A percentile compares a stretch with the other conserved stretches of the same genome.
Conservation (phyloP, 2,888 invertebrate species). For the Leucozona laternaria region DNA sequence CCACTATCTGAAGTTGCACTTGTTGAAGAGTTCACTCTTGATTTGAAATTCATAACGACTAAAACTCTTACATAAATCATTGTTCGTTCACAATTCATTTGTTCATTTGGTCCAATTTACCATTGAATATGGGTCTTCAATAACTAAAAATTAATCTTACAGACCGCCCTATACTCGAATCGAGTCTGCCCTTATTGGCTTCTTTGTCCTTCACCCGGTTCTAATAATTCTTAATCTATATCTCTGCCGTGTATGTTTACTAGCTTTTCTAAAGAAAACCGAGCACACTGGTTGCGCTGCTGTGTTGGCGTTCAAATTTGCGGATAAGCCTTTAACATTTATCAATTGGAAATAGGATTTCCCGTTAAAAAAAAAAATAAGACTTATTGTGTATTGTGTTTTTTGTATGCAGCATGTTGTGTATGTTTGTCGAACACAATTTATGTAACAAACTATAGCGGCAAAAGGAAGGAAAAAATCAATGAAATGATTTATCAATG, state of each 20-base stretch:
- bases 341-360: slow-evolving; percentile 71
- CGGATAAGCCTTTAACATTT: slow-evolving; percentile 74
- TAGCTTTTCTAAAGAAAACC: not conserved
- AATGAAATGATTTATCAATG: slow-evolving; percentile 71
- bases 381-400: slow-evolving; percentile 20
- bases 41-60: not conserved
- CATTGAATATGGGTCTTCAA: slow-evolving; percentile 46
- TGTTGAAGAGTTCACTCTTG: not conserved
- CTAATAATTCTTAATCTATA: slow-evolving; percentile 50
- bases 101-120: slow-evolving; percentile 41
- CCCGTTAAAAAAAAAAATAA: slow-evolving; percentile 17
- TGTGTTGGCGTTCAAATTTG: slow-evolving; percentile 73
- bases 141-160: slow-evolving; percentile 71
- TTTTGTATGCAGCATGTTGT: not conserved
- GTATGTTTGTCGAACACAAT: slow-evolving; percentile 9
- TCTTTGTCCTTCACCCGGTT: slow-evolving; percentile 39
- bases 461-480: slow-evolving; percentile 46
- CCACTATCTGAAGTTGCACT: too few relatives aligned
- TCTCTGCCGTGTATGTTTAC: not conserved
- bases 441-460: not conserved
- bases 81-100: slow-evolving; percentile 30
- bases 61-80: not conserved
- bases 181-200: not conserved
- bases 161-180: slow-evolving; percentile 26
- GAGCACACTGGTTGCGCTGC: slow-evolving; percentile 55